phyloP scores from a whole-genome alignment of 2,113 vertebrate genomes.

The Hippopotamus amphibius region DNA sequence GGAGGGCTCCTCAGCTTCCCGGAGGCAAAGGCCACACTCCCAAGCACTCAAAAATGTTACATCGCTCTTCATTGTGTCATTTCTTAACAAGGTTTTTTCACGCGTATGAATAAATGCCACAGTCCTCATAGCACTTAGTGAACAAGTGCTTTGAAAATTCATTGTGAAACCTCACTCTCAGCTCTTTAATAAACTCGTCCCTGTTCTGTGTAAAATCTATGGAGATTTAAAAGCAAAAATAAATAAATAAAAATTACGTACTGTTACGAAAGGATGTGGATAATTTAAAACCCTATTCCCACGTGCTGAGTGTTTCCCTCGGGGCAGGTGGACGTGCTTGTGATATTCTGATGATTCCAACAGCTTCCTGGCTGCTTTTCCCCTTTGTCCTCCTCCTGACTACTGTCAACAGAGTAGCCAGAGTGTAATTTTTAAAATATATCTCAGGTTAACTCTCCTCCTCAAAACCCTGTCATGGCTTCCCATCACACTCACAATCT shows the following conservation, averaged over 20 bases:
- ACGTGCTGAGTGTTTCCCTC: neutral
- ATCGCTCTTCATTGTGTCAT: neutral
- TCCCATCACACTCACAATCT: neutral
- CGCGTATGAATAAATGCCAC: neutral
- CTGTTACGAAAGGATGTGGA: neutral
- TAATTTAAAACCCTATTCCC: slow-evolving; percentile 8
- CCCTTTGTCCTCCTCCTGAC: neutral
- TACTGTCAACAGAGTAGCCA: neutral
- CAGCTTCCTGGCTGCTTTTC: neutral
- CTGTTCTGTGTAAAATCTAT: neutral
- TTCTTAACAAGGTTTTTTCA: neutral
- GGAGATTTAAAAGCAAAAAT: neutral
- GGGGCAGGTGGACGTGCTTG: neutral
- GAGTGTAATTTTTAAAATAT: neutral
- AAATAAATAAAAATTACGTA: neutral
- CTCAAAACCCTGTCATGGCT: neutral
- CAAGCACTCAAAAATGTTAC: neutral
- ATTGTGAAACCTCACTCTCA: neutral
- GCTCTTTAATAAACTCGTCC: neutral
- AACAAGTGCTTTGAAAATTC: neutral
- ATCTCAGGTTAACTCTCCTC: neutral
- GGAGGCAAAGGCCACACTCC: neutral
- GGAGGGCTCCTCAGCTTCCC: neutral
- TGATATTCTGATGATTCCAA: neutral
- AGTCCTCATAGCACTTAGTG: neutral